These are phyloP conservation scores for Sitta carolinensis DNA, from an alignment of 2,797 vertebrate genomes.

Conservation along the genomic window DNA sequence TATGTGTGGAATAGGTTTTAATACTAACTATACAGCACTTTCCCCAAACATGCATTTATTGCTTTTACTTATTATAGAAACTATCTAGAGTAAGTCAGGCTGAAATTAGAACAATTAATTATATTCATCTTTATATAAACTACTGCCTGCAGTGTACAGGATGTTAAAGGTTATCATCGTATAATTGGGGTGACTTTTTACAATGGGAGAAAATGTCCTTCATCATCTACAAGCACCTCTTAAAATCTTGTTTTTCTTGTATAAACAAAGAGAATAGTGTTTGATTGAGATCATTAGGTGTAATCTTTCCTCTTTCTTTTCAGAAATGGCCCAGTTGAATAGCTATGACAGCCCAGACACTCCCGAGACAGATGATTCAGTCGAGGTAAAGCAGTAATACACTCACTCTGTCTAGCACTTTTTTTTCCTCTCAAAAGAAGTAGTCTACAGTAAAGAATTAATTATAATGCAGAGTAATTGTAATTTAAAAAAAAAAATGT, in stretches of 20 bases:
- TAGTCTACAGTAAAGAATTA: slow-evolving; percentile 40
- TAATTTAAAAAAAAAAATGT: background rate
- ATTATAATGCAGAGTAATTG: slow-evolving; percentile 54
- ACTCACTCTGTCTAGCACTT: slow-evolving; percentile 34
- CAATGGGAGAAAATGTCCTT: background rate
- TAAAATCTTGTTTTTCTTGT: slow-evolving; percentile 38
- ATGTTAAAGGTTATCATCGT: slow-evolving; percentile 37
- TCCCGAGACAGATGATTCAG: slow-evolving; percentile 91
- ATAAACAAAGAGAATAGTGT: slow-evolving; percentile 56
- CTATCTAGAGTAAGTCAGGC: background rate
- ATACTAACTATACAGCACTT: background rate
- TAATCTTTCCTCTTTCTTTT: slow-evolving; percentile 64
- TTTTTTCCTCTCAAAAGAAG: slow-evolving; percentile 4
- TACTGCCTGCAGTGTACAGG: background rate
- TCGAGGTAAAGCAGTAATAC: slow-evolving; percentile 83
- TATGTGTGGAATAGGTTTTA: background rate
- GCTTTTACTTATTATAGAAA: slow-evolving; percentile 14
- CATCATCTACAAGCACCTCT: background rate
- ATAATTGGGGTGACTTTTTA: slow-evolving; percentile 38
- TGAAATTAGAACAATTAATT: slow-evolving; percentile 35
- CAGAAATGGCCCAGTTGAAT: slow-evolving; percentile 97
- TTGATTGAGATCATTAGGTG: slow-evolving; percentile 63
- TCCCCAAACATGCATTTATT: background rate
- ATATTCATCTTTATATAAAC: background rate
- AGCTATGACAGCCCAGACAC: slow-evolving; percentile 95